Evolutionary conservation across 2,888 invertebrate species (phyloP), one percentile per base, ranked within the genome.

Genomic region (Lithophane leautieri): DNA sequence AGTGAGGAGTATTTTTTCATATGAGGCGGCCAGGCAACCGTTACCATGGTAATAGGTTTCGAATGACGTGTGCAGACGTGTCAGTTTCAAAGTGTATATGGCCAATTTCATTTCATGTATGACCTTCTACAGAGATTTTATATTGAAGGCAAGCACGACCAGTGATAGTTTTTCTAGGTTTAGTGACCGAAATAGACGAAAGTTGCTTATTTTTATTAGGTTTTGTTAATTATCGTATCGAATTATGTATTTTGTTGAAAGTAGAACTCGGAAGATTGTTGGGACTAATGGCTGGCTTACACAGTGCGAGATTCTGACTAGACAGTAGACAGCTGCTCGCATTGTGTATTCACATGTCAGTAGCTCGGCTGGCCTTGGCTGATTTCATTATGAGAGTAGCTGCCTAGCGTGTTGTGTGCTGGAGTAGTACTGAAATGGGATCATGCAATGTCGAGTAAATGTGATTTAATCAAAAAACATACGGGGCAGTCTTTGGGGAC

Each of bases 91-190:
- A 61, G 58, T 67, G 16, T 77, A 19, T 58, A n/a, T 52, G 44
- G 83, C 61, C 70, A 44, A 60, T 79, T 50, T 75, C 2, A 50
- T 65, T 62, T 34, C 28, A 44, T 70, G n/a, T 78, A 67, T 40
- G 83, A 61, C 79, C 82, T 82, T 76, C 54, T 25, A 63, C 47
- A 11, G n/a, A 77, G 70, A 78, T 77, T 70, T 70, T 70, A 58
- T 61, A 34, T 79, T 54, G 19, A 56, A 14, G n/a, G 40, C 16
- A 11, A 77, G 28, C 79, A 79, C 70, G 79, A 25, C 66, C 44
- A 14, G 8, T 34, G 40, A 60, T 68, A 40, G 34, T 22, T 63
- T 62, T 73, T 25, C 1, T 42, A 22, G 28, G 25, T 62, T 42
- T 56, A 25, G 42, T 62, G 50, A 47, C 65, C 61, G 12, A 40